Evolutionary conservation across 2,113 vertebrate species (phyloP).

Genomic region (Anser cygnoides): DNA sequence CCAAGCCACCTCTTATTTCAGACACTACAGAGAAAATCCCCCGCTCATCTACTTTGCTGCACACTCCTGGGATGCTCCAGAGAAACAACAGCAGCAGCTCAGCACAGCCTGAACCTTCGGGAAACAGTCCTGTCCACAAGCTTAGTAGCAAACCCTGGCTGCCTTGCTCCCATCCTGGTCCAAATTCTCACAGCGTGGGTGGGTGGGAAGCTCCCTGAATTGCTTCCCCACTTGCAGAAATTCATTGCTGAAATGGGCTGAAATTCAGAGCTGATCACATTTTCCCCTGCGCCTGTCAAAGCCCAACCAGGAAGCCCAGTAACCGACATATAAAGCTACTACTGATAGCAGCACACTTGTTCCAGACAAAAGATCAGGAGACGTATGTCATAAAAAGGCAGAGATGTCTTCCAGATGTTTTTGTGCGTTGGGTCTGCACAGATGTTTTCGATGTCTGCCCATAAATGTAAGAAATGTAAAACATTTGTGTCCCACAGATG

Average conservation of each 20-base stretch:
- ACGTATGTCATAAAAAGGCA: constrained; percentile 78
- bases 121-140: constrained; percentile 19
- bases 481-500: constrained; percentile 83
- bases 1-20: neutral
- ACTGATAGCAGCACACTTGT: constrained; percentile 81
- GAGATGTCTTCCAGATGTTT: constrained; percentile 82
- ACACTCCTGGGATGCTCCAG: neutral
- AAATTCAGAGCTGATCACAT: constrained; percentile 66
- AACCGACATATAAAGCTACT: constrained; percentile 76
- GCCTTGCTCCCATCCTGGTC: constrained; percentile 16
- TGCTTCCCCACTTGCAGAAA: constrained; percentile 51
- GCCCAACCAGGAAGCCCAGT: constrained; percentile 54
- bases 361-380: constrained; percentile 82
- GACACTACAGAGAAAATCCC: neutral
- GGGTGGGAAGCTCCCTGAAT: constrained; percentile 66
- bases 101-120: neutral
- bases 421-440: constrained; percentile 77
- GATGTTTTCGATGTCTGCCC: constrained; percentile 83
- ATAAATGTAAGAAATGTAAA: constrained; percentile 83
- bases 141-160: constrained; percentile 54
- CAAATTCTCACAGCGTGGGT: constrained; percentile 61
- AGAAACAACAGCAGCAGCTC: neutral
- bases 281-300: constrained; percentile 58
- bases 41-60: neutral
- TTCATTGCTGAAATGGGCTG: constrained; percentile 41